A percentile compares a stretch with the other conserved stretches of the same genome.
Evolutionary conservation across 1,140 invertebrate genomes (phyloP).

Genomic region (Monochamus saltuarius): DNA sequence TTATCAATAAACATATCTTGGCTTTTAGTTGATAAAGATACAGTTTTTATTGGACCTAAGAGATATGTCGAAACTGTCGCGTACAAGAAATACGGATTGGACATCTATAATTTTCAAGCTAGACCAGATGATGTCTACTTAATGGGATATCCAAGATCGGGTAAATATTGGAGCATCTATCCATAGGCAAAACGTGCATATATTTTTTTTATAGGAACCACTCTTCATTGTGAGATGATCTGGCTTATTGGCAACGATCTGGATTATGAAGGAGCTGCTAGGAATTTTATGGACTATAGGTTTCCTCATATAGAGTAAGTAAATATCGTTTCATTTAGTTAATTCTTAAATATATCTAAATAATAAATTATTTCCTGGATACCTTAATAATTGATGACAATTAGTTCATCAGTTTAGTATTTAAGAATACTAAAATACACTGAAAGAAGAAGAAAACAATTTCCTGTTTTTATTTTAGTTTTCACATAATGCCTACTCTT

Average conservation of each 20-base stretch:
- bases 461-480: too few relatives aligned
- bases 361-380: too few relatives aligned
- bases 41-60: slow-evolving; percentile 63
- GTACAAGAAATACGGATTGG: slow-evolving; percentile 62
- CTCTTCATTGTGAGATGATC: slow-evolving; percentile 79
- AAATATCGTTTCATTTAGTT: too few relatives aligned
- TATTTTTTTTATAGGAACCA: slow-evolving; percentile 63
- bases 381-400: too few relatives aligned
- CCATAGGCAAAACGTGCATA: not conserved
- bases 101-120: slow-evolving; percentile 71
- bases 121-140: slow-evolving; percentile 70
- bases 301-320: slow-evolving; percentile 76
- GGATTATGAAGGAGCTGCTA: slow-evolving; percentile 64
- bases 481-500: too few relatives aligned
- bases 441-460: too few relatives aligned
- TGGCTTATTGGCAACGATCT: slow-evolving; percentile 75
- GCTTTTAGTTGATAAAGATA: slow-evolving; percentile 46
- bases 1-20: not conserved
- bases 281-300: slow-evolving; percentile 59
- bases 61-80: slow-evolving; percentile 70
- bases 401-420: too few relatives aligned
- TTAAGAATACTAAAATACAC: too few relatives aligned
- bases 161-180: too few relatives aligned
- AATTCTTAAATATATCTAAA: too few relatives aligned
- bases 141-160: slow-evolving; percentile 75